Evolutionary conservation across 2,888 invertebrate genomes (phyloP), one percentile per base, ranked within the genome.

Genomic region (Acanthosepion lycidas): DNA sequence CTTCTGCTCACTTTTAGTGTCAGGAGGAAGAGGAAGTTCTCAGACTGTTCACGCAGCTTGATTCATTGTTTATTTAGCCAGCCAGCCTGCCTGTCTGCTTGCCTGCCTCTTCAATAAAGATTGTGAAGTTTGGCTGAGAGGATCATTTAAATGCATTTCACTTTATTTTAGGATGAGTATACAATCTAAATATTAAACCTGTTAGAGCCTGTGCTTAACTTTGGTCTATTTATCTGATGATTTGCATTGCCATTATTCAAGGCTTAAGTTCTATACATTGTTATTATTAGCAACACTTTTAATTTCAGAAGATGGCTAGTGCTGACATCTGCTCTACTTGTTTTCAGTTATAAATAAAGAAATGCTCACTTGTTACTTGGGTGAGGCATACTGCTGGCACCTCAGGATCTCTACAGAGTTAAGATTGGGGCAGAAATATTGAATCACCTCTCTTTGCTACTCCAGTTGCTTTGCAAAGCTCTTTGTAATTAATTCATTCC

Each of bases 341-440:
- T 78, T 78, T 78, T 78, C 78, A 78, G 78, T 78, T n/a, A n/a
- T 33, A n/a, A n/a, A 78, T 78, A 78, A 78, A 78, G n/a, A 78
- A n/a, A 18, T 15, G n/a, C 12, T n/a, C 78, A n/a, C 78, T n/a
- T 78, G 18, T 78, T 78, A n/a, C n/a, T 78, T 78, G 78, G 33
- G 78, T n/a, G 78, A n/a, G n/a, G 78, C 78, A 33, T n/a, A 78
- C n/a, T 8, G 78, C 78, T 33, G 78, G 23, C 23, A 59, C 3
- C 26, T 23, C 20, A 59, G 59, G 59, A 59, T 59, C 59, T 59
- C 59, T 1, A 59, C 59, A n/a, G 9, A 9, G 78, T n/a, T n/a
- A 78, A n/a, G 78, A 33, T 15, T n/a, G 15, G 78, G 78, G 78
- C 33, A 78, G 33, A 33, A 78, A 33, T 78, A 78, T 78, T 78